Evolutionary conservation across 2,888 invertebrate genomes (phyloP).

Genomic region (Dione juno): DNA sequence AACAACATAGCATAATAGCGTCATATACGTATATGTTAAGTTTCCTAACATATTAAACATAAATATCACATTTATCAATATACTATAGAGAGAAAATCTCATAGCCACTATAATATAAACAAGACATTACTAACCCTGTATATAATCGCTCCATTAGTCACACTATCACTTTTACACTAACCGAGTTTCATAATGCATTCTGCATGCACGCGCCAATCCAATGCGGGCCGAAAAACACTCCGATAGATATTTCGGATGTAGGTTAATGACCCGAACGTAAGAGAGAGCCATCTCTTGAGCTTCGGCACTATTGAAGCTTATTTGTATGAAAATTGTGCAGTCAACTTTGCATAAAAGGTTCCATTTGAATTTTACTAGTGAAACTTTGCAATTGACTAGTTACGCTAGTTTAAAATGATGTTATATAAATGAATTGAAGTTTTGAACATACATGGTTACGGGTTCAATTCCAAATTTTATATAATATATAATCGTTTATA

Average conservation of each 20-base stretch:
- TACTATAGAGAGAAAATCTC: background rate
- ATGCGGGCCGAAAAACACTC: slow-evolving; percentile 39
- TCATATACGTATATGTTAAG: too few relatives aligned
- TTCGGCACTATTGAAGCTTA: slow-evolving; percentile 8
- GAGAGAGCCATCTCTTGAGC: slow-evolving; percentile 23
- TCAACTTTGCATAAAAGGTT: slow-evolving; percentile 16
- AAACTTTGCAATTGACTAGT: background rate
- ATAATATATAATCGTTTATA: too few relatives aligned
- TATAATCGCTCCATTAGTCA: slow-evolving; percentile 48
- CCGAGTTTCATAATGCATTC: slow-evolving; percentile 42
- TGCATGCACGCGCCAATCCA: slow-evolving; percentile 35
- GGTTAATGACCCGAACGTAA: slow-evolving; percentile 41
- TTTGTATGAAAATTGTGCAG: slow-evolving; percentile 14
- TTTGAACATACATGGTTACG: background rate
- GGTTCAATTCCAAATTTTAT: background rate
- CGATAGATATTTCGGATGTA: slow-evolving; percentile 33
- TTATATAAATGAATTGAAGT: background rate
- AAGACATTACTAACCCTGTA: slow-evolving; percentile 39
- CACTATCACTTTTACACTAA: slow-evolving; percentile 50
- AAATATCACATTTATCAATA: background rate
- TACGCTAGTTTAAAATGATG: background rate
- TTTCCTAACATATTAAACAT: too few relatives aligned
- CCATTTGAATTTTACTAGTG: background rate
- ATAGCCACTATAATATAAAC: background rate
- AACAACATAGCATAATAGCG: too few relatives aligned